phyloP scores from a whole-genome alignment of 2,888 invertebrate genomes.

The Phyllotreta cruciferae region DNA sequence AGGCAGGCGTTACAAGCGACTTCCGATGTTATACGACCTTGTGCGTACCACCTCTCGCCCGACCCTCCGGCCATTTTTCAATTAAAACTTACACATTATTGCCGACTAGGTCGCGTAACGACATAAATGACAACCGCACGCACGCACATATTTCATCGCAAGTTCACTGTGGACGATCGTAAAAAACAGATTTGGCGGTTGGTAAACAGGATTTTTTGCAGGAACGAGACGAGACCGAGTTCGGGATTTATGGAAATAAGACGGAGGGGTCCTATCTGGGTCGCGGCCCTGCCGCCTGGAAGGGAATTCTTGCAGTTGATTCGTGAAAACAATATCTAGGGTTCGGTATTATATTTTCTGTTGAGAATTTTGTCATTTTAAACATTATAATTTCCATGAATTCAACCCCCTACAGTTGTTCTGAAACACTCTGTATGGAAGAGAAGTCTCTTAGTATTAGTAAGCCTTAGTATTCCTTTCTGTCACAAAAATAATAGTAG shows the following conservation, averaged over 20 bases:
- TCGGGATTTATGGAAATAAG: slow-evolving; percentile 29
- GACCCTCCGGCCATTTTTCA: slow-evolving; percentile 35
- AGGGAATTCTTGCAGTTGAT: slow-evolving; percentile 16
- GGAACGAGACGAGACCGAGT: slow-evolving; percentile 11
- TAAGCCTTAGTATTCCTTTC: too few relatives aligned
- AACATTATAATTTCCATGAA: too few relatives aligned
- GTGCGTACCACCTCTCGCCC: slow-evolving; percentile 37
- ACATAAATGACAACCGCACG: slow-evolving; percentile 41
- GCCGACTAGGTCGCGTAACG: slow-evolving; percentile 33
- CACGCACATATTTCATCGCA: slow-evolving; percentile 38
- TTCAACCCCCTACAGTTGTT: too few relatives aligned
- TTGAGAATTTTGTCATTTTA: too few relatives aligned
- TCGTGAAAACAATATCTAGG: slow-evolving; percentile 20
- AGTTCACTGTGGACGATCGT: slow-evolving; percentile 30
- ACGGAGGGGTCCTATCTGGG: slow-evolving; percentile 14
- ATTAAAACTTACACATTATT: slow-evolving; percentile 43
- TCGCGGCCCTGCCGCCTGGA: background rate
- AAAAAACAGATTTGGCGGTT: slow-evolving; percentile 34
- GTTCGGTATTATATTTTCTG: background rate
- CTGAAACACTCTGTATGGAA: too few relatives aligned
- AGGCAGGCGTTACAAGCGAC: slow-evolving; percentile 53
- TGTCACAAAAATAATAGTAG: too few relatives aligned
- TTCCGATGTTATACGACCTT: slow-evolving; percentile 50
- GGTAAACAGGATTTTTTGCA: slow-evolving; percentile 23
- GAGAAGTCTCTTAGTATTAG: too few relatives aligned